Evolutionary conservation across 2,113 vertebrate genomes (phyloP), one percentile per base, ranked within the genome.

Genomic region (Anguilla rostrata): DNA sequence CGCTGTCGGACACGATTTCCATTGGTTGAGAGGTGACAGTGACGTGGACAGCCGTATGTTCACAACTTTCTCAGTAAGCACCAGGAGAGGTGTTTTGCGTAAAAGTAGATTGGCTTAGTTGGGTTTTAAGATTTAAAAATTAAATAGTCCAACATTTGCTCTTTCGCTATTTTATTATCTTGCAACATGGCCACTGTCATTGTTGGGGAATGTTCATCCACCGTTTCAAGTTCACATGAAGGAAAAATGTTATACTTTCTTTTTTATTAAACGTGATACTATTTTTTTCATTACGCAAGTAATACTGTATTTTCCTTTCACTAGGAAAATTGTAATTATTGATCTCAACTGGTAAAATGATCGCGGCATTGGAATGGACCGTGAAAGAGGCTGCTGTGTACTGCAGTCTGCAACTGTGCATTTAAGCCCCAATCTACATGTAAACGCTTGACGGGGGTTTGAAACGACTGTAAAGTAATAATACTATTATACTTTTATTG

Each of bases 21-120:
- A 83, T 83, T 86, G 87, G 87, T 66, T 49, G 49, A 63, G 78
- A 83, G 53, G 87, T 88, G 87, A 60, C 87, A 86, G 49, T 88
- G 81, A 86, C 87, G 87, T 88, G 15, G 26, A 16, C 20, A 12
- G 18, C 20, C 79, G 34, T 82, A 82, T 78, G 82, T 60, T 78
- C 53, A 16, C 66, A 75, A 34, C 66, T 78, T 83, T 15, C 60
- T 83, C 39, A 18, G 78, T 41, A 56, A 81, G 78, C 78, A 81
- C 22, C 57, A 43, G 78, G 34, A 22, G 20, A 40, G 78, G 78
- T 39, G 49, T 81, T 66, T 66, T 49, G 26, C 46, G 5, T 57
- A 20, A 53, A 43, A 39, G 29, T 34, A 63, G 5, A 8, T 43
- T 56, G n/a, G 26, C 9, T 75, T 75, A 0, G 71, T 29, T 34